Percentiles rank a stretch among this genome's conserved stretches.
phyloP scores from a whole-genome alignment of 2,797 vertebrate genomes.

The Mycteria americana region DNA sequence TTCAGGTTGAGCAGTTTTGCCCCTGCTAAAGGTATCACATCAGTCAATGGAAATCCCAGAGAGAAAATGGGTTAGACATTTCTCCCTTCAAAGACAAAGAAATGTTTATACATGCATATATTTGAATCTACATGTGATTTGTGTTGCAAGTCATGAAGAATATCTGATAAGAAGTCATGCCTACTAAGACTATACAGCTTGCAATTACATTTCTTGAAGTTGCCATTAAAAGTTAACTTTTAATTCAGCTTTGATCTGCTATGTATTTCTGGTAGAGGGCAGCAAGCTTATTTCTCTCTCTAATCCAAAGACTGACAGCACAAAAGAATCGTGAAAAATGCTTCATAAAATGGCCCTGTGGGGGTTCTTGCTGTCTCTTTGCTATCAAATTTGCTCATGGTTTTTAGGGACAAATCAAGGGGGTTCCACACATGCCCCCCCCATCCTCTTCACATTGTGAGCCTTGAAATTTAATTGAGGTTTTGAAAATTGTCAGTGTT shows the following conservation, averaged over 20 bases:
- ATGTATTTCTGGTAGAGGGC: not conserved
- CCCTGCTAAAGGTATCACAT: not conserved
- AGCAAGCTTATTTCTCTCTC: not conserved
- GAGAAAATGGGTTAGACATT: slow-evolving; percentile 8
- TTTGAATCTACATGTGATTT: not conserved
- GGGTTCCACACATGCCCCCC: not conserved
- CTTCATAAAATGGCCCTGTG: not conserved
- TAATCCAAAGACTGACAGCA: not conserved
- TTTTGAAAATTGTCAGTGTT: not conserved
- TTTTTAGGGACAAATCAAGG: not conserved
- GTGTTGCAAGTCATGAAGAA: not conserved
- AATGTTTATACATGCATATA: not conserved
- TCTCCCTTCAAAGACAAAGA: not conserved
- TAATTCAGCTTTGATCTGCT: not conserved
- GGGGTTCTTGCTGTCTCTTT: not conserved
- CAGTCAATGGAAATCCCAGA: not conserved
- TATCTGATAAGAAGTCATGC: not conserved
- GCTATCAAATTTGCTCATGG: not conserved
- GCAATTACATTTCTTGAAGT: not conserved
- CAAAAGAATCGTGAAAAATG: not conserved
- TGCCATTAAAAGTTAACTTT: not conserved
- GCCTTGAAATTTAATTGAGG: not conserved
- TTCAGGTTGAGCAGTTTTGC: not conserved
- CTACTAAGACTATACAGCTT: not conserved
- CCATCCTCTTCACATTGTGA: not conserved